A percentile compares a stretch with the other conserved stretches of the same genome.
Evolutionary conservation across 2,888 invertebrate genomes (phyloP).

Genomic region (Aelia acuminata): DNA sequence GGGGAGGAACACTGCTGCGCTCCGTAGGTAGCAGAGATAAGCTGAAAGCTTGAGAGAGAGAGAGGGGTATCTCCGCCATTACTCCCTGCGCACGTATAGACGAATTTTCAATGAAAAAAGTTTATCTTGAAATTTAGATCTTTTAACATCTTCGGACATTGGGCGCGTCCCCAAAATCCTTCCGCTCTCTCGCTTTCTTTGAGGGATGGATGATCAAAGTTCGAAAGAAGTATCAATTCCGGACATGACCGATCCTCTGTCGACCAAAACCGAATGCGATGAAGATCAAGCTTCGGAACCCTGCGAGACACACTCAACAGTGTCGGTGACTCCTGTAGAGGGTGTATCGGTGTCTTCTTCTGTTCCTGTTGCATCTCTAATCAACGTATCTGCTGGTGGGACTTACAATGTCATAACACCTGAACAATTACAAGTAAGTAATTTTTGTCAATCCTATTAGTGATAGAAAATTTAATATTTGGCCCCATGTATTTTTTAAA

Average conservation of each 20-base stretch:
- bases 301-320: constrained; percentile 44
- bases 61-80: no score
- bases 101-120: no score
- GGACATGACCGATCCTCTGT: constrained; percentile 73
- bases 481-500: no score
- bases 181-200: background rate
- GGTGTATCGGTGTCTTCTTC: constrained; percentile 68
- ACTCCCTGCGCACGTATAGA: background rate
- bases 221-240: constrained; percentile 72
- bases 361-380: constrained; percentile 80
- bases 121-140: background rate
- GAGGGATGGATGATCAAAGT: constrained; percentile 68
- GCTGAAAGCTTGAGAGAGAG: background rate
- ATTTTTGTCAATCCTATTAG: background rate
- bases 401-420: constrained; percentile 86
- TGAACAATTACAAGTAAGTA: constrained; percentile 80
- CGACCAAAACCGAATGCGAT: constrained; percentile 71
- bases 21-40: background rate
- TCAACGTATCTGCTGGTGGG: constrained; percentile 76
- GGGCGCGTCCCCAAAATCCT: background rate
- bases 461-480: no score
- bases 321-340: constrained; percentile 64
- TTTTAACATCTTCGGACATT: background rate
- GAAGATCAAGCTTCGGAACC: constrained; percentile 65
- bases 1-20: constrained; percentile 18